Evolutionary conservation across 2,888 invertebrate species (phyloP), one percentile per base, ranked within the genome.

Genomic region (Acanthoscelides obtectus): DNA sequence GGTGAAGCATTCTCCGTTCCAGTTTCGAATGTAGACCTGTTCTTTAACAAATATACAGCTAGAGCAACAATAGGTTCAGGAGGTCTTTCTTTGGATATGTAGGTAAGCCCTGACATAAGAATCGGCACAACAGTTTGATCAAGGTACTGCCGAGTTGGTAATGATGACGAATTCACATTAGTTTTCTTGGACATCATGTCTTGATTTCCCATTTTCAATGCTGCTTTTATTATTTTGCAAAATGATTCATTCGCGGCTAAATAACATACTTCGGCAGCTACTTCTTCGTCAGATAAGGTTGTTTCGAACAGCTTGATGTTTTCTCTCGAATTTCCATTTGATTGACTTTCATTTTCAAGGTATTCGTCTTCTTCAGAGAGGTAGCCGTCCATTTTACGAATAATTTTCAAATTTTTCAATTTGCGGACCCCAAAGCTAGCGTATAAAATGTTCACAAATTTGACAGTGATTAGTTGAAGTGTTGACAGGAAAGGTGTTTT

Each of bases 71-170:
- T 95, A 1, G 99, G 98, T 86, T 98, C 97, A 45, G 95, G 92
- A 3, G 98, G 98, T 65, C 96, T 89, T 86, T 99, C 98, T 83
- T 97, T 97, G 45, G 97, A 96, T 76, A 99, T 86, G 19, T 93
- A 93, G 64, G 97, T 94, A 75, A 99, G 87, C 0, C 95, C 99
- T 84, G 97, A 96, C 22, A 98, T 88, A 71, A 99, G 87, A 82
- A 98, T 95, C 0, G 99, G 99, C 2, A 99, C 98, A 64, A 99
- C 97, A 0, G 99, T 99, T 86, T 98, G 97, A 84, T 99, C 99
- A 74, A 99, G 88, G 86, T 99, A 99, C 82, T 98, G 98, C 70
- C 98, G 90, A 0, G 98, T 98, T 2, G 98, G 98, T 76, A 98
- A 86, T 0, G 95, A 93, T 81, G 93, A 93, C 71, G 97, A 88